phyloP scores from a whole-genome alignment of 2,888 invertebrate genomes.

The Helicoverpa assulta region DNA sequence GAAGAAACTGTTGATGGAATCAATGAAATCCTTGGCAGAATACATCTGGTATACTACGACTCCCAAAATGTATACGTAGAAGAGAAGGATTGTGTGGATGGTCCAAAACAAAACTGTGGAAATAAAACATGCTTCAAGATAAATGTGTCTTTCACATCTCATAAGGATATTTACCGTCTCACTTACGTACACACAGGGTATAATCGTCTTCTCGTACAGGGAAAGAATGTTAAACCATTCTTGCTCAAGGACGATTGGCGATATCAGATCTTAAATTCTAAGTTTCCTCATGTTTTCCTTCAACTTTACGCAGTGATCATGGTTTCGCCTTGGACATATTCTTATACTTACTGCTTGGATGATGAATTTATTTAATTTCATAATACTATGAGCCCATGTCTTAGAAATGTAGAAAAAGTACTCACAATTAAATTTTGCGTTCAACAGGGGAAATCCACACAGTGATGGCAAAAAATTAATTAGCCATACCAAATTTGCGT shows the following conservation, averaged over 20 bases:
- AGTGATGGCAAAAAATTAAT: conserved; percentile 64
- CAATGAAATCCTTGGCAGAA: conserved; percentile 56
- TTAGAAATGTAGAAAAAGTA: background rate
- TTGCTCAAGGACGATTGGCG: too few species aligned
- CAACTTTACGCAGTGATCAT: too few species aligned
- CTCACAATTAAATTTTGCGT: conserved; percentile 56
- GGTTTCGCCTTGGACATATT: too few species aligned
- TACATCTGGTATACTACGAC: conserved; percentile 64
- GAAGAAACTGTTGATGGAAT: conserved; percentile 69
- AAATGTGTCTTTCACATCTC: too few species aligned
- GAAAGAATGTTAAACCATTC: too few species aligned
- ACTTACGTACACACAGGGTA: background rate
- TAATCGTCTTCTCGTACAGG: too few species aligned
- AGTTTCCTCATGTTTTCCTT: too few species aligned
- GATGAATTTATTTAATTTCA: too few species aligned
- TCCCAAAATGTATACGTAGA: conserved; percentile 62
- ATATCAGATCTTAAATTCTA: too few species aligned
- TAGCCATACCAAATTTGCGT: conserved; percentile 61
- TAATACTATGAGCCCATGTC: too few species aligned
- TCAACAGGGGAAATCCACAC: conserved; percentile 61
- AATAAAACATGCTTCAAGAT: too few species aligned
- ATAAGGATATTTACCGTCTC: background rate
- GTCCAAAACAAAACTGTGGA: conserved; percentile 60
- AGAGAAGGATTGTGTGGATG: conserved; percentile 48
- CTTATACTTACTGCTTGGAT: too few species aligned